These are phyloP conservation scores for Sminthurinus aureus DNA, from an alignment of 2,888 invertebrate species.

Conservation along the genomic window DNA sequence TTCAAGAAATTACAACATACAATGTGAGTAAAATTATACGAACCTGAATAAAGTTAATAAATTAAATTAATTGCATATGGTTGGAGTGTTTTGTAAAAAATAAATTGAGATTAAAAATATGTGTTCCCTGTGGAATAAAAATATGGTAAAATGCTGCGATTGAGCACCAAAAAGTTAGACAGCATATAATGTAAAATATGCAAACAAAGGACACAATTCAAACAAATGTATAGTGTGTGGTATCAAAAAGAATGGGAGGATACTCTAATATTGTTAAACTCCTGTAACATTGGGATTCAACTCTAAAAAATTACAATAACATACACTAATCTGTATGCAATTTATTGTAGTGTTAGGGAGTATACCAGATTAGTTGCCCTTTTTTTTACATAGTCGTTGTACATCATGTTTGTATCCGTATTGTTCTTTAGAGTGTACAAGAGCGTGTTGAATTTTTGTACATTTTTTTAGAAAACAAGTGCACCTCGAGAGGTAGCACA, in stretches of 20 bases:
- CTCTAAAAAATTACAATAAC: neutral
- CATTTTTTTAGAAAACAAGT: neutral
- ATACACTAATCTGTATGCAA: neutral
- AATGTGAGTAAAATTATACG: too few species aligned
- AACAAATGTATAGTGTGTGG: too few species aligned
- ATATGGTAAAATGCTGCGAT: neutral
- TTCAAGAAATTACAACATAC: too few species aligned
- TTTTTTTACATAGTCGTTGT: too few species aligned
- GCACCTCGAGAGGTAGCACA: neutral
- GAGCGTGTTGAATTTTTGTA: too few species aligned
- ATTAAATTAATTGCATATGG: too few species aligned
- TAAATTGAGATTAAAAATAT: too few species aligned
- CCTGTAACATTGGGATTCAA: neutral
- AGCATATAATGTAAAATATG: neutral
- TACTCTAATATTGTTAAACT: neutral
- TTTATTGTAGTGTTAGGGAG: neutral
- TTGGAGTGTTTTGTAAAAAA: too few species aligned
- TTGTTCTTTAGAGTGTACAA: too few species aligned
- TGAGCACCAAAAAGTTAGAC: neutral
- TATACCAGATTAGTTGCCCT: neutral
- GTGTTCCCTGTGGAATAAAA: neutral
- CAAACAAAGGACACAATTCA: too few species aligned
- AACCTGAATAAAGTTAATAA: too few species aligned
- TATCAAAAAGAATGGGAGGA: neutral
- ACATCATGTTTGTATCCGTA: neutral